Conservation (phyloP, 2,888 invertebrate species). For the Morpho helenor region DNA sequence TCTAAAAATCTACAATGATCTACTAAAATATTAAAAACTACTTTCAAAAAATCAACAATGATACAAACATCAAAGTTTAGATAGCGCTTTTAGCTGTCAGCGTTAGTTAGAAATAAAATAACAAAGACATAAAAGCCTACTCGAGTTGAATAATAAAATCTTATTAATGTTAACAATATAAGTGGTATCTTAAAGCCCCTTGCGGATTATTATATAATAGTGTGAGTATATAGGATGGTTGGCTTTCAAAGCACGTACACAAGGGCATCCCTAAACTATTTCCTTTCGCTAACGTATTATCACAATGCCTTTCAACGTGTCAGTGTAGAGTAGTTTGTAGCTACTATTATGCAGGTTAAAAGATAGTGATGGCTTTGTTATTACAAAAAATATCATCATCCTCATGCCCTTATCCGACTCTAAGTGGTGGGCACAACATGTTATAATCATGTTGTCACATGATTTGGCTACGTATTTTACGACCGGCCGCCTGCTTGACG, state of each 20-base stretch:
- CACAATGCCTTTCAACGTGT: slow-evolving; percentile 4
- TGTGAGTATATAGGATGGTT: neutral
- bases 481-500: too few relatives aligned
- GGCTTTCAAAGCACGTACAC: slow-evolving; percentile 6
- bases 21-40: too few relatives aligned
- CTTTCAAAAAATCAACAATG: too few relatives aligned
- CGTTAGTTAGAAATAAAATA: neutral
- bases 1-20: too few relatives aligned
- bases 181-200: neutral
- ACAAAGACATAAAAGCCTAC: neutral
- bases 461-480: too few relatives aligned
- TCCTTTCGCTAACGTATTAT: slow-evolving; percentile 5
- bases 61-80: too few relatives aligned
- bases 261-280: slow-evolving; percentile 6
- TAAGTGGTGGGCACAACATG: too few relatives aligned
- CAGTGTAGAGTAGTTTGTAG: slow-evolving; percentile 2
- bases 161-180: slow-evolving; percentile 1
- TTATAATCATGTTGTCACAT: too few relatives aligned
- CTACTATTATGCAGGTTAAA: too few relatives aligned
- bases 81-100: too few relatives aligned
- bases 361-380: neutral
- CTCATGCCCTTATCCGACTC: too few relatives aligned
- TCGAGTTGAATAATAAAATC: neutral
- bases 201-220: neutral
- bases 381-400: neutral